Evolutionary conservation across 2,113 vertebrate genomes (phyloP).

Genomic region (Actenoides lindsayi): DNA sequence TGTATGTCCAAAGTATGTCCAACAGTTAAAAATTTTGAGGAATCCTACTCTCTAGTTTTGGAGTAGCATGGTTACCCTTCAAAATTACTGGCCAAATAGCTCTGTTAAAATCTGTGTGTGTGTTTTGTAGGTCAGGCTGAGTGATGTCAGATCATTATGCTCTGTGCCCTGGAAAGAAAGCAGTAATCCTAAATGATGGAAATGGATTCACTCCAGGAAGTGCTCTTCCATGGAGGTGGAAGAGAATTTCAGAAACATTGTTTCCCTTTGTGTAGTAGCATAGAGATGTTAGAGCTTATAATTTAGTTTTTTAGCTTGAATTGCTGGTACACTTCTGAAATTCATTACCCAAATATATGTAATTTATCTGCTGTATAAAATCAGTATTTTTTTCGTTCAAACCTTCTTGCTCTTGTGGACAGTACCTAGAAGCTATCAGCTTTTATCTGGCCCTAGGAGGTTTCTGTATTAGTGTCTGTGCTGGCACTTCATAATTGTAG

Average conservation of each 20-base stretch:
- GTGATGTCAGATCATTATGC: accelerated
- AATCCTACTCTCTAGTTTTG: not conserved
- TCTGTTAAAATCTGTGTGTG: not conserved
- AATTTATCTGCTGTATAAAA: not conserved
- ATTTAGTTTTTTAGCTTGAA: not conserved
- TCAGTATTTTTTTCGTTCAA: not conserved
- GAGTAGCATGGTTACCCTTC: not conserved
- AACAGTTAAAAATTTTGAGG: not conserved
- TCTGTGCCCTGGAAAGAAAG: not conserved
- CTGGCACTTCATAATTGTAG: not conserved
- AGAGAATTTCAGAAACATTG: not conserved
- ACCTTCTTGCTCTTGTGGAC: not conserved
- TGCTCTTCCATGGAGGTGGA: not conserved
- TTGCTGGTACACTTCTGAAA: not conserved
- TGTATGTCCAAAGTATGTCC: not conserved
- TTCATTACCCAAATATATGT: not conserved
- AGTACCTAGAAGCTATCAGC: not conserved
- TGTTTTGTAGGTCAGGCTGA: not conserved
- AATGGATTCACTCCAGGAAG: not conserved
- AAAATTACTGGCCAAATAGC: not conserved
- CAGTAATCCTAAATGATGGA: not conserved
- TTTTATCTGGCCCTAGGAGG: not conserved
- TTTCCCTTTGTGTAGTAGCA: accelerated
- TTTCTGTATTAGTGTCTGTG: not conserved
- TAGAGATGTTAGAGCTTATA: not conserved